Base-by-base conservation (phyloP, 2,888 invertebrate species). In the Lutraria lutraria region DNA sequence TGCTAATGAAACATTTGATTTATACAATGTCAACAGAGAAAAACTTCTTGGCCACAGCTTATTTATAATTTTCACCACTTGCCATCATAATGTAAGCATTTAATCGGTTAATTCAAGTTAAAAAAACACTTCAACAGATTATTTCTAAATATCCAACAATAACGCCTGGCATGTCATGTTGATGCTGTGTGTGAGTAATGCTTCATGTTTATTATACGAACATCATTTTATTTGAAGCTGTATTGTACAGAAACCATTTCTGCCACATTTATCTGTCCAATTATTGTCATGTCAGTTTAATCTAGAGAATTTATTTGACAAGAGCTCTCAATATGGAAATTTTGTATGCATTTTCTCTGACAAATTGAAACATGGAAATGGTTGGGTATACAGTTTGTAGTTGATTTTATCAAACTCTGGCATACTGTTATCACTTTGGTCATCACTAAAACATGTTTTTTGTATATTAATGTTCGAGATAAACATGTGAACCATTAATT, bases 281-380 rank as follows among this genome's bases (percentile, higher is more conserved):
- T 85, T 80, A 85, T 80, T 56, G 16, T 79, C 80, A 56, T 85
- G 85, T 85, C 85, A 85, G 31, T 85, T 80, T 85, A 85, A 85
- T 85, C 85, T 85, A 56, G 43, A 80, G 79, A 80, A 80, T 85
- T 85, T 85, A 60, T 85, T 80, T 80, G 80, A 85, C 85, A 85
- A 85, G 60, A 85, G 56, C 56, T 43, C 79, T 85, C 85, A 34
- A 52, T 81, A 52, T 54, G 53, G 52, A 81, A 81, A 53, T 81
- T 81, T 4, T n/a, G 76, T 85, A 52, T 79, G 79, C 79, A 79
- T 79, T 25, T 63, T 19, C 34, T 52, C 15, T 79, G 29, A 52
- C 43, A 79, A 79, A 31, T 6, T 16, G 16, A 8, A 34, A 34
- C 34, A 34, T 21, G 25, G 25, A 68, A 25, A 12, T 25, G 13